Evolutionary conservation across 2,888 invertebrate genomes (phyloP).

Genomic region (Syritta pipiens): DNA sequence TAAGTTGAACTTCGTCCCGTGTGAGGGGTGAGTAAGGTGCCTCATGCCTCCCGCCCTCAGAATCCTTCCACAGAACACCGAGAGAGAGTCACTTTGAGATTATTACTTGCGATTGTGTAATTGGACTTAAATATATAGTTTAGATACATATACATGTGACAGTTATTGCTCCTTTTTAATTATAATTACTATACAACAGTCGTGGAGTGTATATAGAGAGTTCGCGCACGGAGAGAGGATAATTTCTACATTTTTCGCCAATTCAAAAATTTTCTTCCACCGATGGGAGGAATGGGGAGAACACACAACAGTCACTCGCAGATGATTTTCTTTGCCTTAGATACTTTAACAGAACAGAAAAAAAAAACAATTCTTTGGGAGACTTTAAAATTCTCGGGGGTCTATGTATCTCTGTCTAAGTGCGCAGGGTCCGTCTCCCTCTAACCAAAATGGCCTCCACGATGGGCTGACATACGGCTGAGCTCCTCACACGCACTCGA

Average conservation of each 20-base stretch:
- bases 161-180: constrained; percentile 48
- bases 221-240: constrained; percentile 21
- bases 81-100: constrained; percentile 51
- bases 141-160: constrained; percentile 36
- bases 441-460: constrained; percentile 63
- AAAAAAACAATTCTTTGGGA: constrained; percentile 29
- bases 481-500: not conserved
- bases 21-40: no score
- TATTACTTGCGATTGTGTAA: constrained; percentile 63
- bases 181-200: constrained; percentile 30
- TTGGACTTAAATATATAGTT: constrained; percentile 40
- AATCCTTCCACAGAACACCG: constrained; percentile 27
- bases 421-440: not conserved
- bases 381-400: constrained; percentile 47
- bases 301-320: constrained; percentile 17
- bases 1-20: no score
- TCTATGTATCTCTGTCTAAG: constrained; percentile 27
- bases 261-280: constrained; percentile 36
- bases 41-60: constrained; percentile 12
- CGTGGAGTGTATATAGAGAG: constrained; percentile 1
- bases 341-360: constrained; percentile 64
- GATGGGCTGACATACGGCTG: not conserved
- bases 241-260: constrained; percentile 49
- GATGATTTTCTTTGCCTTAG: constrained; percentile 34
- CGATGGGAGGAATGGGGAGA: not conserved